phyloP scores from a whole-genome alignment of 2,797 vertebrate species.

The Premnoplex brunnescens region DNA sequence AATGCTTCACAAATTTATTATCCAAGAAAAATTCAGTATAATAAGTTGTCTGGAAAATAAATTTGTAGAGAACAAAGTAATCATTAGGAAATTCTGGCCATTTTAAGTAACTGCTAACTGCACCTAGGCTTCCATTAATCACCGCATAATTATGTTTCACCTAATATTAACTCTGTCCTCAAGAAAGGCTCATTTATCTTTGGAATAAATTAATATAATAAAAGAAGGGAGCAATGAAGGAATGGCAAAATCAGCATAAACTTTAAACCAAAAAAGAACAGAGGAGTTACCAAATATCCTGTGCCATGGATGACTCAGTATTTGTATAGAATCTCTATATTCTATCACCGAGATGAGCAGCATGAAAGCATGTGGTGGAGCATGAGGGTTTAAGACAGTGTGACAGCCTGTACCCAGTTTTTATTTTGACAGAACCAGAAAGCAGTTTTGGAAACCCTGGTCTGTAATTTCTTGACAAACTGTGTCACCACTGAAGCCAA shows the following conservation, averaged over 20 bases:
- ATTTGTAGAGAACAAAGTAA: not conserved
- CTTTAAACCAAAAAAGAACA: not conserved
- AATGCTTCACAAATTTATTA: not conserved
- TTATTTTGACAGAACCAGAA: not conserved
- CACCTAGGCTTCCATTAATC: not conserved
- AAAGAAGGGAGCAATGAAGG: not conserved
- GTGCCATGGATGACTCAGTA: rapidly evolving
- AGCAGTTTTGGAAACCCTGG: not conserved
- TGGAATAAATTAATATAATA: not conserved
- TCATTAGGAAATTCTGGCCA: not conserved
- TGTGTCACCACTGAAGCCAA: not conserved
- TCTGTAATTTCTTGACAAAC: not conserved
- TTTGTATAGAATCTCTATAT: not conserved
- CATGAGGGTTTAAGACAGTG: not conserved
- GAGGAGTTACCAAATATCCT: not conserved
- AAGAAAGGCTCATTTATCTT: not conserved
- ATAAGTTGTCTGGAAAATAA: not conserved
- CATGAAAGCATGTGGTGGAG: not conserved
- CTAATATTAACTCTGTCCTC: not conserved
- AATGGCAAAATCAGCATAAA: not conserved
- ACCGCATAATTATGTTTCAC: not conserved
- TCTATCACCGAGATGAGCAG: rapidly evolving
- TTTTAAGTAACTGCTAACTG: not conserved
- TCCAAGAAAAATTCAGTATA: not conserved
- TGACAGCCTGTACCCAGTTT: not conserved